phyloP scores from a whole-genome alignment of 2,888 invertebrate species.

The Mechanitis mazaeus region DNA sequence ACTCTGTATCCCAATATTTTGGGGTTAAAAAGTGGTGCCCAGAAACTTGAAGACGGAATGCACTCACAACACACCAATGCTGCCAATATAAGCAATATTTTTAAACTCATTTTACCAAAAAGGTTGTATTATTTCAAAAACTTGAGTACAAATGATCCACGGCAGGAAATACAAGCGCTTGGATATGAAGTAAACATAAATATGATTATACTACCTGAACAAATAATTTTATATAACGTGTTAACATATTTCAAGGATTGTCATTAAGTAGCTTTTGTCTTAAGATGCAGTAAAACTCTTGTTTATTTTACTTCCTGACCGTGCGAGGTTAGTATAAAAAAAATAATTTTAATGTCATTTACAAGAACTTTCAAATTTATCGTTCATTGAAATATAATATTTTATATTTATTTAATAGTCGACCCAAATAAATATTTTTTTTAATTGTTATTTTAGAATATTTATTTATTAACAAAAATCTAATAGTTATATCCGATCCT shows the following conservation, averaged over 20 bases:
- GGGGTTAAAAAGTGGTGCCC: slow-evolving; percentile 58
- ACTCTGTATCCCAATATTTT: slow-evolving; percentile 56
- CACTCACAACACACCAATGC: slow-evolving; percentile 35
- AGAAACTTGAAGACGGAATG: slow-evolving; percentile 59
- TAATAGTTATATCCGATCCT: not conserved
- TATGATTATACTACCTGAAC: slow-evolving; percentile 25
- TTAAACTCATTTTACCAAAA: slow-evolving; percentile 28
- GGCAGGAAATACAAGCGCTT: slow-evolving; percentile 30
- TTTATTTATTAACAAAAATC: too few species aligned
- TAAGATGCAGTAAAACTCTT: slow-evolving; percentile 23
- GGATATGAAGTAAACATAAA: slow-evolving; percentile 29
- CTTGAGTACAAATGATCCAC: slow-evolving; percentile 29
- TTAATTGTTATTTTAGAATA: too few species aligned
- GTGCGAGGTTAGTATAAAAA: too few species aligned
- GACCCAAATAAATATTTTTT: too few species aligned
- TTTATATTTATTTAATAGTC: too few species aligned
- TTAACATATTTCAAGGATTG: slow-evolving; percentile 39
- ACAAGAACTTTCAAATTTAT: not conserved
- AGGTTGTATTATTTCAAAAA: slow-evolving; percentile 21
- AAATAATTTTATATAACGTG: slow-evolving; percentile 38
- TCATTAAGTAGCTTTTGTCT: slow-evolving; percentile 24
- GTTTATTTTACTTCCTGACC: not conserved
- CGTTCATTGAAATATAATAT: not conserved
- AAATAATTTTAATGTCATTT: not conserved
- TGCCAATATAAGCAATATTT: slow-evolving; percentile 34